These are phyloP conservation scores for Columba livia DNA, from an alignment of 2,113 vertebrate species.

Conservation along the genomic window DNA sequence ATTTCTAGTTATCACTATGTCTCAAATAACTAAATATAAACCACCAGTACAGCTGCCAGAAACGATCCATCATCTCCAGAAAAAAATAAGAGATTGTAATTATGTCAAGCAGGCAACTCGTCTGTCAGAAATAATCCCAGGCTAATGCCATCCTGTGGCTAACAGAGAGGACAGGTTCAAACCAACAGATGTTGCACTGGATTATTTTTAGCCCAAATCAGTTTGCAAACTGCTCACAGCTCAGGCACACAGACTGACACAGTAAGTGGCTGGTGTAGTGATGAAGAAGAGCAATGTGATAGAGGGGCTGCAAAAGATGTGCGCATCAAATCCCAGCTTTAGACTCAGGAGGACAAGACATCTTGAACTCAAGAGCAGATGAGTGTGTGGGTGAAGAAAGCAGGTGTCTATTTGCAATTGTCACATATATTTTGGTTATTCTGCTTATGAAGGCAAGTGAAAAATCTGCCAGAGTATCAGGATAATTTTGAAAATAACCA, in stretches of 20 bases:
- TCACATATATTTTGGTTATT: not conserved
- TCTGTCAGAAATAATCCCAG: not conserved
- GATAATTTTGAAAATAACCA: not conserved
- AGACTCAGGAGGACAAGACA: not conserved
- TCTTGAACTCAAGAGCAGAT: not conserved
- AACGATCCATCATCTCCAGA: not conserved
- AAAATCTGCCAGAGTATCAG: not conserved
- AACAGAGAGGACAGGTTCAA: not conserved
- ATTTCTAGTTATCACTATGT: not conserved
- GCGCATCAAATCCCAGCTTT: not conserved
- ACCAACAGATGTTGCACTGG: not conserved
- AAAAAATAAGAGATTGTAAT: not conserved
- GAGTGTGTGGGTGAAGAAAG: accelerated
- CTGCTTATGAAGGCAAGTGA: not conserved
- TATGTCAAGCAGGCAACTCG: accelerated
- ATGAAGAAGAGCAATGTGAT: not conserved
- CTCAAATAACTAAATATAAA: not conserved
- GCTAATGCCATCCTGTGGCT: not conserved
- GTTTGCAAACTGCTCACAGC: not conserved
- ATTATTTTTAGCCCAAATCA: not conserved
- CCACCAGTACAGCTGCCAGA: not conserved
- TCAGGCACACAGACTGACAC: accelerated
- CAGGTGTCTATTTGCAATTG: not conserved
- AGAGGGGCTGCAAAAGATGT: not conserved
- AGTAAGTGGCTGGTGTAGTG: accelerated